These are phyloP conservation scores for Pseudanteris insignis DNA, from an alignment of 2,888 invertebrate species.

Conservation along the genomic window DNA sequence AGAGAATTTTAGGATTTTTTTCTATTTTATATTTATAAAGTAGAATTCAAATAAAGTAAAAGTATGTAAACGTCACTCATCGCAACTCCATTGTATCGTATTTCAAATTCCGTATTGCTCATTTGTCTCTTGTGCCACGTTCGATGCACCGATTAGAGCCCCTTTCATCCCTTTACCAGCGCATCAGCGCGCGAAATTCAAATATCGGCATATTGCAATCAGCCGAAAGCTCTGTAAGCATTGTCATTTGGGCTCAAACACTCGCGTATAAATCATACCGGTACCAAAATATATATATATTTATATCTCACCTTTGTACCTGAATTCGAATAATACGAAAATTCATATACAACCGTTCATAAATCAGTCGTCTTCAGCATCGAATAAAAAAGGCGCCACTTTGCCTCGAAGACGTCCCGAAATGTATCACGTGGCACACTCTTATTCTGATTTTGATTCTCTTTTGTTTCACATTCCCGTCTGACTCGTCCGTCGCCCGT, in stretches of 20 bases:
- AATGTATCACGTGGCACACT: conserved; percentile 6
- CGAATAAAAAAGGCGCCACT: conserved; percentile 33
- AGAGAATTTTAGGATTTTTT: too few species aligned
- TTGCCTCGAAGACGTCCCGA: conserved; percentile 6
- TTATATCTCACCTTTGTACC: conserved; percentile 11
- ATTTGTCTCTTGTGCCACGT: too few species aligned
- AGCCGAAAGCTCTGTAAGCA: conserved; percentile 1
- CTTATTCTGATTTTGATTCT: conserved; percentile 5
- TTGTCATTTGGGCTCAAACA: conserved; percentile 1
- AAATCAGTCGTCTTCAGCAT: conserved; percentile 25
- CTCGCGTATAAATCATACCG: conserved; percentile 12
- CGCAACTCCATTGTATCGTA: too few species aligned
- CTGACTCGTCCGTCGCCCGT: background rate
- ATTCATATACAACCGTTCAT: conserved; percentile 29
- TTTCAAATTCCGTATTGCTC: too few species aligned
- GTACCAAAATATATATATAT: too few species aligned
- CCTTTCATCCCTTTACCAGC: too few species aligned
- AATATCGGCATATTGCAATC: conserved; percentile 10
- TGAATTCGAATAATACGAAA: conserved; percentile 30
- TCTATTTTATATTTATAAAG: too few species aligned
- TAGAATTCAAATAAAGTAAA: too few species aligned
- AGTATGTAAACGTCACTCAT: too few species aligned
- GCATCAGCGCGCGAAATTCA: conserved; percentile 9
- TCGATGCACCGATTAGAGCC: too few species aligned
- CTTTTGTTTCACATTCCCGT: conserved; percentile 18